These are phyloP conservation scores for Leucoptera coffeella DNA, from an alignment of 2,888 invertebrate genomes.

Conservation along the genomic window DNA sequence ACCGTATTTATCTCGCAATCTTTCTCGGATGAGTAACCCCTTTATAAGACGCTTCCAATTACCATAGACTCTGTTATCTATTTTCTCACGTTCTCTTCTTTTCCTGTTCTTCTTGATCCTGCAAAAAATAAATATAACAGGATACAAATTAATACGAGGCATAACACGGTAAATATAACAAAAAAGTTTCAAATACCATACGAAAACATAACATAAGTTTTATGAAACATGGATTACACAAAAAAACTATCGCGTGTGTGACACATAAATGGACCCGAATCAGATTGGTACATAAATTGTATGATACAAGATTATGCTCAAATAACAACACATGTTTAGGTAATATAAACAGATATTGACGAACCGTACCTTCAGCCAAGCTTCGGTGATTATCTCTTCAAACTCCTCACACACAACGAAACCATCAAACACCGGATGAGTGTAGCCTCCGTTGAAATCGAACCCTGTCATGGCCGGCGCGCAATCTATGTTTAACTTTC, in stretches of 20 bases:
- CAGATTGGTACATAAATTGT: too few relatives aligned
- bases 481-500: constrained; percentile 87
- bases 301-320: too few relatives aligned
- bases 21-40: constrained; percentile 72
- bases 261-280: too few relatives aligned
- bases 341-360: too few relatives aligned
- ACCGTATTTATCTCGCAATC: constrained; percentile 69
- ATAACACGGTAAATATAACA: too few relatives aligned
- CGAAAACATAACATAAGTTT: too few relatives aligned
- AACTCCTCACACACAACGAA: constrained; percentile 90
- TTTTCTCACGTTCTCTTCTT: constrained; percentile 68
- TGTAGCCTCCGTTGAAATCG: constrained; percentile 82
- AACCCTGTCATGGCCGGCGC: constrained; percentile 93
- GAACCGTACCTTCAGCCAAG: constrained; percentile 78
- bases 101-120: constrained; percentile 72
- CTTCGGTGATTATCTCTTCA: constrained; percentile 74
- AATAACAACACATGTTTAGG: too few relatives aligned
- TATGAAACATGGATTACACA: too few relatives aligned
- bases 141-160: too few relatives aligned
- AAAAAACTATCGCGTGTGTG: too few relatives aligned
- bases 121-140: constrained; percentile 11
- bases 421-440: constrained; percentile 83
- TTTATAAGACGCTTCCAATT: constrained; percentile 86
- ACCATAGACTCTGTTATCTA: constrained; percentile 73
- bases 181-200: too few relatives aligned